Conservation (phyloP, 1,140 invertebrate genomes). For the Caerostris extrusa region DNA sequence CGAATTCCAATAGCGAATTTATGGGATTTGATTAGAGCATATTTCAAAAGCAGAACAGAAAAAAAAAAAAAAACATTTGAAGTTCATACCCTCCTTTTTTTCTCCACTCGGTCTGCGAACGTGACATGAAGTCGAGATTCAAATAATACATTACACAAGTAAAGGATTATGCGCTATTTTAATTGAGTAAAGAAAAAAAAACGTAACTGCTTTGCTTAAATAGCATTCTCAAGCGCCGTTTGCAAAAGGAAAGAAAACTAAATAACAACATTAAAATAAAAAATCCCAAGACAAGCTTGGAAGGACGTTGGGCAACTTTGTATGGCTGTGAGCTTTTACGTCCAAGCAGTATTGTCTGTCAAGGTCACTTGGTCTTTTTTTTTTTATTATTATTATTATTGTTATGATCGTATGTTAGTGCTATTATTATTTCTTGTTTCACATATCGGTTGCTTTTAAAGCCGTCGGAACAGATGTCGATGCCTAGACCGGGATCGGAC, state of each 20-base stretch:
- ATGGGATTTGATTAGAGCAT: background rate
- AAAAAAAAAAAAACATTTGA: background rate
- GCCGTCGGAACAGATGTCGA: conserved; percentile 45
- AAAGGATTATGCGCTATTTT: conserved; percentile 43
- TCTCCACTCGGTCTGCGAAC: background rate
- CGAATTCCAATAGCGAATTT: background rate
- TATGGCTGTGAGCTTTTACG: conserved; percentile 17
- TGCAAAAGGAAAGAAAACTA: conserved; percentile 35
- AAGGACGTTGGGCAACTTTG: conserved; percentile 41
- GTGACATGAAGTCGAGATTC: conserved; percentile 19
- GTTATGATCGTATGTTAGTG: background rate
- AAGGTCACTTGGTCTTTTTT: conserved; percentile 40
- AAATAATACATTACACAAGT: conserved; percentile 23
- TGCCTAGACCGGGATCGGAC: background rate
- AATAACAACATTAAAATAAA: conserved; percentile 19
- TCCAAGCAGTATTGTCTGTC: conserved; percentile 21
- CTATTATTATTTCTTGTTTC: conserved; percentile 46
- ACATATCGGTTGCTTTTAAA: conserved; percentile 44
- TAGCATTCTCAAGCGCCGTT: conserved; percentile 30
- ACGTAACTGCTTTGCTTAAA: conserved; percentile 18
- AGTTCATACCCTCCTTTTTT: conserved; percentile 32
- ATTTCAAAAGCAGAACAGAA: background rate
- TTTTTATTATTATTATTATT: background rate
- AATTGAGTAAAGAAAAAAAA: conserved; percentile 52
- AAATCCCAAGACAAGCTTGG: background rate